phyloP scores from a whole-genome alignment of 2,888 invertebrate species.

The Plagodis dolabraria region DNA sequence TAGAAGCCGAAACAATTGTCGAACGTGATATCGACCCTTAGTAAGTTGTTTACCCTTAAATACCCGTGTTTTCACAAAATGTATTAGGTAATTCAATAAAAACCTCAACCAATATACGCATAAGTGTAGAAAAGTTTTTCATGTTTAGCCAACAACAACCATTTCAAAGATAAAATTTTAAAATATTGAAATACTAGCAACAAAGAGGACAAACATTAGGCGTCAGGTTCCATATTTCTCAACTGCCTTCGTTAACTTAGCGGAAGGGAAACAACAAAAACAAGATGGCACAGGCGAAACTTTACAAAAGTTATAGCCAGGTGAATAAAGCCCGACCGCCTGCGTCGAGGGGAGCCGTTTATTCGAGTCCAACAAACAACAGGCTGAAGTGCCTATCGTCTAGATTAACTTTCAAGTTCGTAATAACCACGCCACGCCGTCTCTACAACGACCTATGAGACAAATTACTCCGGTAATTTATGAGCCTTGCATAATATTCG shows the following conservation, averaged over 20 bases:
- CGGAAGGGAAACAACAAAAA: constrained; percentile 42
- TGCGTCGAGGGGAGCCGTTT: constrained; percentile 39
- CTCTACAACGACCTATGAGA: constrained; percentile 31
- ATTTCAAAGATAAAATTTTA: too few species aligned
- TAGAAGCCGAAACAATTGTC: too few species aligned
- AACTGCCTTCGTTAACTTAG: constrained; percentile 38
- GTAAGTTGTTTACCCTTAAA: too few species aligned
- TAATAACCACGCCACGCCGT: constrained; percentile 27
- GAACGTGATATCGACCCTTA: too few species aligned
- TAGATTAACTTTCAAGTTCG: constrained; percentile 39
- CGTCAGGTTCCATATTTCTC: constrained; percentile 34
- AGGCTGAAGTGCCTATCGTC: constrained; percentile 36
- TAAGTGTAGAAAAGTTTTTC: too few species aligned
- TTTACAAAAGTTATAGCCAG: constrained; percentile 39
- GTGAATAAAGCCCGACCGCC: constrained; percentile 40
- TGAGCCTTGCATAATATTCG: constrained; percentile 36
- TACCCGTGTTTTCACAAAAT: too few species aligned
- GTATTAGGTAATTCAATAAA: too few species aligned
- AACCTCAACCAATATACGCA: too few species aligned
- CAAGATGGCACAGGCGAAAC: constrained; percentile 41
- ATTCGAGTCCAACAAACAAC: constrained; percentile 33
- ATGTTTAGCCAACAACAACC: too few species aligned
- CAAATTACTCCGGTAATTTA: constrained; percentile 38
- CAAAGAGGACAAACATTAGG: constrained; percentile 30
- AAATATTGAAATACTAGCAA: constrained; percentile 29